Evolutionary conservation across 2,888 invertebrate genomes (phyloP).

Genomic region (Heteromurus nitidus): DNA sequence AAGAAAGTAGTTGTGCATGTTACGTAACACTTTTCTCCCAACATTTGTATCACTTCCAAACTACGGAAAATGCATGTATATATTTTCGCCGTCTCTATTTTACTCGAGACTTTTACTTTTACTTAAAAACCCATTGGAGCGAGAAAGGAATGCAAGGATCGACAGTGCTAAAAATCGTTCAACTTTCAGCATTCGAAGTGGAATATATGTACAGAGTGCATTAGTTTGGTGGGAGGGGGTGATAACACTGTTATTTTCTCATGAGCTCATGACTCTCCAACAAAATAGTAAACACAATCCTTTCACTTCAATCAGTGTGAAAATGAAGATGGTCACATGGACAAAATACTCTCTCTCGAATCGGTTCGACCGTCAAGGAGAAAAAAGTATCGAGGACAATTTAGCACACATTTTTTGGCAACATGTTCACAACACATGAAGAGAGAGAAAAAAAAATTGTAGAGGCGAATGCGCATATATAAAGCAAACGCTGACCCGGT

Average conservation of each 20-base stretch:
- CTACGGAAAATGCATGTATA: too few relatives aligned
- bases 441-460: neutral
- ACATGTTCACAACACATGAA: conserved; percentile 20
- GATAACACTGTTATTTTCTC: too few relatives aligned
- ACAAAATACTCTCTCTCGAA: conserved; percentile 27
- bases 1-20: neutral
- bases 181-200: too few relatives aligned
- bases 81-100: too few relatives aligned
- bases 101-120: too few relatives aligned
- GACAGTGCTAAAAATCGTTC: too few relatives aligned
- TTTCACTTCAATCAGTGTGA: conserved; percentile 20
- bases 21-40: neutral
- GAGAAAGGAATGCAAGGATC: neutral
- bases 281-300: too few relatives aligned
- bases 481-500: conserved; percentile 59
- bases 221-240: too few relatives aligned
- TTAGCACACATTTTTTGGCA: conserved; percentile 57
- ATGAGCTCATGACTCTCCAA: too few relatives aligned
- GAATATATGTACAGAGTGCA: too few relatives aligned
- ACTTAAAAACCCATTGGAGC: too few relatives aligned
- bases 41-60: too few relatives aligned
- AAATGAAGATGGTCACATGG: conserved; percentile 27
- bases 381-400: conserved; percentile 28
- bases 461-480: neutral
- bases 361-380: neutral